These are phyloP conservation scores for Oegoconia quadripuncta DNA, from an alignment of 2,888 invertebrate species.

Conservation along the genomic window DNA sequence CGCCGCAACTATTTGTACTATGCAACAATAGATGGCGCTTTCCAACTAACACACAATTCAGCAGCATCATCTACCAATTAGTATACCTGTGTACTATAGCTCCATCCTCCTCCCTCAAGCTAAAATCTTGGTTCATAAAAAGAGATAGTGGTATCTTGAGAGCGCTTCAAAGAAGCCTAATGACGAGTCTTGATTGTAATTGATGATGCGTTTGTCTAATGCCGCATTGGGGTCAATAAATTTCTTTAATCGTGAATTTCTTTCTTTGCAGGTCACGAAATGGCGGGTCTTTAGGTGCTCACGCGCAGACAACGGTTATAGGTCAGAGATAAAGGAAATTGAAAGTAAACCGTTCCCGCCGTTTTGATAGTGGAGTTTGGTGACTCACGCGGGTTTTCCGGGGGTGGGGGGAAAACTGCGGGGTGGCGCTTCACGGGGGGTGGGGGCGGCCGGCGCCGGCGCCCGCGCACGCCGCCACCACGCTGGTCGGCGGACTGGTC, in stretches of 20 bases:
- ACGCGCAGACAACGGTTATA: no score
- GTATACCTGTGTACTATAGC: constrained; percentile 27
- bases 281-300: constrained; percentile 27
- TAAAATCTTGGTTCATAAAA: constrained; percentile 21
- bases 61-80: constrained; percentile 74
- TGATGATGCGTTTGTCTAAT: constrained; percentile 73
- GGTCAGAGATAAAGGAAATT: no score
- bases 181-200: constrained; percentile 70
- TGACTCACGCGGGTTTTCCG: constrained; percentile 21
- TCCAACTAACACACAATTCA: constrained; percentile 62
- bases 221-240: constrained; percentile 60
- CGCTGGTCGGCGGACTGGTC: constrained; percentile 82
- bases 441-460: constrained; percentile 81
- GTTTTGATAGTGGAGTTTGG: background rate
- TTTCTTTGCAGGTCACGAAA: constrained; percentile 46
- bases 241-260: constrained; percentile 56
- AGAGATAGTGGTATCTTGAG: constrained; percentile 30
- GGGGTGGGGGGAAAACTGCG: constrained; percentile 41
- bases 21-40: constrained; percentile 77
- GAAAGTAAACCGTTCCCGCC: no score
- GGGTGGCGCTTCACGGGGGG: constrained; percentile 79
- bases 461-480: constrained; percentile 78
- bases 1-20: constrained; percentile 66
- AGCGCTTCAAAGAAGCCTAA: constrained; percentile 48
- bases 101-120: constrained; percentile 30